A percentile compares a stretch with the other conserved stretches of the same genome.
phyloP scores from a whole-genome alignment of 2,888 invertebrate genomes.

The Sericinus montela region DNA sequence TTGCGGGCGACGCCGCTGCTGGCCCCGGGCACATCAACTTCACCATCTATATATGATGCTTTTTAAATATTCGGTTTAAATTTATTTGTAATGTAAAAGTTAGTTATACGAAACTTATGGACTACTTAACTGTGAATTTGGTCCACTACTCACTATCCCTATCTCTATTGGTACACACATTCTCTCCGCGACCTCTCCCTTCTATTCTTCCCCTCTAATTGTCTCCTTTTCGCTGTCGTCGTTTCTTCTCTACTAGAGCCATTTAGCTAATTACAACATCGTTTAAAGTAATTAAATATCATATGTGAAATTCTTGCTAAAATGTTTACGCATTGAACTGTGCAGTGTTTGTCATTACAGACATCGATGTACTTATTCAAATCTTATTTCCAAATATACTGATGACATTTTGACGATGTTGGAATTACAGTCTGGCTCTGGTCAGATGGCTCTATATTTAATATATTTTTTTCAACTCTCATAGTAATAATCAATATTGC shows the following conservation, averaged over 20 bases:
- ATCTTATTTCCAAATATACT: too few species aligned
- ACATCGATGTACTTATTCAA: too few species aligned
- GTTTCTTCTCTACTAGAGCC: constrained; percentile 11
- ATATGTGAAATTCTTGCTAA: too few species aligned
- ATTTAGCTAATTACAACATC: constrained; percentile 8
- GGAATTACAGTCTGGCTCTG: constrained; percentile 5
- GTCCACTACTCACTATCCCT: constrained; percentile 19
- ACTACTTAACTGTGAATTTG: constrained; percentile 24
- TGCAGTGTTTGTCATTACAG: too few species aligned
- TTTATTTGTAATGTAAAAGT: constrained; percentile 30
- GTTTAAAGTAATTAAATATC: too few species aligned
- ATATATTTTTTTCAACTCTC: constrained; percentile 23
- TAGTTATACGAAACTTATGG: constrained; percentile 26
- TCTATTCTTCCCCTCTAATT: constrained; percentile 9
- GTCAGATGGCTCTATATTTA: constrained; percentile 9
- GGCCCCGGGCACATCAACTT: constrained; percentile 33
- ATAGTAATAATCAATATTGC: constrained; percentile 61
- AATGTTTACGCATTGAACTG: too few species aligned
- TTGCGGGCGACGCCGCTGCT: constrained; percentile 34
- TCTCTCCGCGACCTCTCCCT: constrained; percentile 3
- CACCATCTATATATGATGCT: constrained; percentile 32
- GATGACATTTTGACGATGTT: not conserved
- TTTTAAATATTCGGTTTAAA: constrained; percentile 34
- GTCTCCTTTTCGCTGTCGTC: constrained; percentile 3
- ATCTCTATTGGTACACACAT: not conserved